Percentiles rank a stretch among this genome's conserved stretches.
phyloP scores from a whole-genome alignment of 2,888 invertebrate species.

The Habroteleia sp. region DNA sequence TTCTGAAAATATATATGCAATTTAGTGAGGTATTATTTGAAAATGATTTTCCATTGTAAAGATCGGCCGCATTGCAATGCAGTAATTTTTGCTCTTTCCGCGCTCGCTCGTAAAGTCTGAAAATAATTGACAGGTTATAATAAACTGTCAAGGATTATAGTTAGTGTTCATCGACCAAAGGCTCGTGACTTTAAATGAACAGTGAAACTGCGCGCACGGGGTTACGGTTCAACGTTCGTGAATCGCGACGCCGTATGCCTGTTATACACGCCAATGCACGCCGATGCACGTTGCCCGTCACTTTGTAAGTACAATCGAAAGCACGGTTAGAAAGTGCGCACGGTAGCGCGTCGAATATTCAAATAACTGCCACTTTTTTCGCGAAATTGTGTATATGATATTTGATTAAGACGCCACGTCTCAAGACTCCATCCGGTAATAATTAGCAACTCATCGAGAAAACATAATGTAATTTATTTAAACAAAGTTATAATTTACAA shows the following conservation, averaged over 20 bases:
- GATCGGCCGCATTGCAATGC: constrained; percentile 11
- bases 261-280: constrained; percentile 40
- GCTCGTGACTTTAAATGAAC: constrained; percentile 55
- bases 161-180: constrained; percentile 33
- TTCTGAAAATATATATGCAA: constrained; percentile 7
- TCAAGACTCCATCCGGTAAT: too few relatives aligned
- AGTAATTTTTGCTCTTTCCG: constrained; percentile 29
- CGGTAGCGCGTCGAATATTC: constrained; percentile 46
- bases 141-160: constrained; percentile 53
- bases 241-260: constrained; percentile 49
- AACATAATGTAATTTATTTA: too few relatives aligned
- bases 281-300: constrained; percentile 35
- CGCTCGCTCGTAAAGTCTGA: constrained; percentile 42
- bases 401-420: too few relatives aligned
- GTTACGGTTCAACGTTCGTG: constrained; percentile 61
- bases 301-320: constrained; percentile 52
- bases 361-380: constrained; percentile 6
- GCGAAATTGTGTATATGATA: too few relatives aligned
- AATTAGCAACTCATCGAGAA: too few relatives aligned
- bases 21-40: constrained; percentile 10
- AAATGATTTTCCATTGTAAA: constrained; percentile 15
- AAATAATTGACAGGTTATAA: constrained; percentile 59
- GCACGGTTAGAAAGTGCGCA: constrained; percentile 49
- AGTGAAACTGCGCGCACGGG: constrained; percentile 52
- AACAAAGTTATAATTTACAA: too few relatives aligned